Conservation (phyloP, 2,888 invertebrate genomes). For the Helobdella robusta region DNA sequence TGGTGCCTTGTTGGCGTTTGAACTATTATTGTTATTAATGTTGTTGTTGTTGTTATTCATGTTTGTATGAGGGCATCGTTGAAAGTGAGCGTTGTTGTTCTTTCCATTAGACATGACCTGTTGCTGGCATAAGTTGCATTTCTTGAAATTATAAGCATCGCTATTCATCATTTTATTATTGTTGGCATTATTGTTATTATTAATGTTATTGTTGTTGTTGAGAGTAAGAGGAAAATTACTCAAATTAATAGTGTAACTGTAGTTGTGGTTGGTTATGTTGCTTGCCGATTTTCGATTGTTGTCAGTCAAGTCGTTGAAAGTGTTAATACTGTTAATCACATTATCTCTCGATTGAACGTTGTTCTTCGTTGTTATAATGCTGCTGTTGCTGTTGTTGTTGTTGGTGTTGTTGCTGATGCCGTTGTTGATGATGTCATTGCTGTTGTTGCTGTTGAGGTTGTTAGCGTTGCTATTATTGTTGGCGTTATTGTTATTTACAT, state of each 20-base stretch:
- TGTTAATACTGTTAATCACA: neutral
- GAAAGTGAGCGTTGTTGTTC: neutral
- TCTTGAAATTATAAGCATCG: too few species aligned
- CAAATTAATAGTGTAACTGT: conserved; percentile 24
- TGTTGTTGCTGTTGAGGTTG: too few species aligned
- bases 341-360: neutral
- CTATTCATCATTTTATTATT: neutral
- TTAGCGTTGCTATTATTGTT: too few species aligned
- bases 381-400: neutral
- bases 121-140: conserved; percentile 23
- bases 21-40: too few species aligned
- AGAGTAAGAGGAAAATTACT: conserved; percentile 8
- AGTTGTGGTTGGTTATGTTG: neutral
- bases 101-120: neutral
- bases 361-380: too few species aligned
- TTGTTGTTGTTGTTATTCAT: too few species aligned
- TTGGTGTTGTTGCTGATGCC: neutral
- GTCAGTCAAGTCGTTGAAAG: neutral
- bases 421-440: too few species aligned
- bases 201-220: conserved; percentile 6
- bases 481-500: neutral
- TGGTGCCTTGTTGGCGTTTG: neutral
- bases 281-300: neutral
- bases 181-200: neutral
- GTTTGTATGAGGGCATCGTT: too few species aligned